These are phyloP conservation scores for Phasianus colchicus DNA, from an alignment of 2,113 vertebrate species.

Conservation along the genomic window DNA sequence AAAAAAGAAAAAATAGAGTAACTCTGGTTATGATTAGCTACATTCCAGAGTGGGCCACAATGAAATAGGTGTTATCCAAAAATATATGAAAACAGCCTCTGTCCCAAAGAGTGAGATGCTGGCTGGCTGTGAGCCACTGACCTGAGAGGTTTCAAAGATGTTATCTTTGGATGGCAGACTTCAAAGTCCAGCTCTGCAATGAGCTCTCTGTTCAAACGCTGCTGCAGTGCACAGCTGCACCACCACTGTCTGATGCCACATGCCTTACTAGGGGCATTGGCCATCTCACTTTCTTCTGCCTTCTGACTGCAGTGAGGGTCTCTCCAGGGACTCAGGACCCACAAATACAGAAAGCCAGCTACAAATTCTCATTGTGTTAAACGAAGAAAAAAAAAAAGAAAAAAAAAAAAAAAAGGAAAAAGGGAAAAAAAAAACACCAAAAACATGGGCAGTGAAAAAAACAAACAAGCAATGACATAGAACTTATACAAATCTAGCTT, in stretches of 20 bases:
- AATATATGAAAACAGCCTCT: not conserved
- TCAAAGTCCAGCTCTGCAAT: not conserved
- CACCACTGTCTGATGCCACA: fast-evolving
- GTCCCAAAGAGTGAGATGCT: not conserved
- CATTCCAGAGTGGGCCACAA: not conserved
- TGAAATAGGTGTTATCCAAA: not conserved
- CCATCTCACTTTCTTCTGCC: not conserved
- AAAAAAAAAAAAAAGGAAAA: not conserved
- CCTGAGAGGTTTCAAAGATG: not conserved
- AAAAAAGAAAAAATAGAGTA: not conserved
- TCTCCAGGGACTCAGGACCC: not conserved
- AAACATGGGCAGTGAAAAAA: no score
- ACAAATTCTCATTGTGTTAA: not conserved
- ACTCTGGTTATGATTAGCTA: not conserved
- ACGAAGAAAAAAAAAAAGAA: not conserved
- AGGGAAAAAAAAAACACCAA: no score
- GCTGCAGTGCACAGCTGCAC: not conserved
- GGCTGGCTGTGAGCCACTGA: not conserved
- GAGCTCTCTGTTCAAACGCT: not conserved
- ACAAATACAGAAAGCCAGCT: fast-evolving
- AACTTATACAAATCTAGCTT: not conserved
- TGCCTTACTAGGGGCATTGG: not conserved
- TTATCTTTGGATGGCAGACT: not conserved
- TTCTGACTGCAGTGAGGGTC: fast-evolving
- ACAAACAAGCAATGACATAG: not conserved